Base-by-base conservation (phyloP, 2,888 invertebrate genomes). In the Erebia aethiops region DNA sequence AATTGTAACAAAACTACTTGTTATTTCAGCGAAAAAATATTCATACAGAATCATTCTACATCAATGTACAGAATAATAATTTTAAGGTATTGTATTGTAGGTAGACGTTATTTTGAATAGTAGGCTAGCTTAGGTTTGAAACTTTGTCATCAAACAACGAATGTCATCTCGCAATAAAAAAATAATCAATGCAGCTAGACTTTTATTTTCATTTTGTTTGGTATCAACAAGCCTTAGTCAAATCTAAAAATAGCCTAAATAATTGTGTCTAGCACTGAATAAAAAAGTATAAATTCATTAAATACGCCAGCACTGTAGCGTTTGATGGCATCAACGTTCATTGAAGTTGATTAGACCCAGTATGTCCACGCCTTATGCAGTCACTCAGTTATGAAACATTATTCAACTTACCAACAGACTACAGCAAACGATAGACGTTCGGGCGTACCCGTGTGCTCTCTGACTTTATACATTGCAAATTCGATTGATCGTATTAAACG, bases 331-430 rank as follows among this genome's bases (percentile, higher is more conserved):
- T 79, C 82, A 79, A 76, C 77, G 79, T 81, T 83, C 80, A 84
- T 84, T 84, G 82, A 74, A 70, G 77, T 84, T 83, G 83, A 84
- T 84, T 84, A 83, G 79, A 75, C 69, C 71, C 77, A 64, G 70
- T 70, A 69, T 57, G 61, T 65, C 66, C 69, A 57, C 65, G 69
- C 69, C 71, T 66, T 69, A 61, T 41, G 51, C 56, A 56, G 54
- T 46, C 56, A 43, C 57, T 69, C 64, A 54, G 52, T 61, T 69
- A 69, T 69, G 69, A 72, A 67, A 69, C 69, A 62, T 56, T 56
- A 62, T 52, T 65, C 54, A 41, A 46, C 43, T 26, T 5, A 54
- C 41, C 1, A 10, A 43, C 41, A 16, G 54, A 54, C 18, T 54
- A 18, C 16, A 16, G 9, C 16, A 18, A 16, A 10, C 14, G 18